phyloP scores from a whole-genome alignment of 1,140 invertebrate genomes.

The Mya arenaria region DNA sequence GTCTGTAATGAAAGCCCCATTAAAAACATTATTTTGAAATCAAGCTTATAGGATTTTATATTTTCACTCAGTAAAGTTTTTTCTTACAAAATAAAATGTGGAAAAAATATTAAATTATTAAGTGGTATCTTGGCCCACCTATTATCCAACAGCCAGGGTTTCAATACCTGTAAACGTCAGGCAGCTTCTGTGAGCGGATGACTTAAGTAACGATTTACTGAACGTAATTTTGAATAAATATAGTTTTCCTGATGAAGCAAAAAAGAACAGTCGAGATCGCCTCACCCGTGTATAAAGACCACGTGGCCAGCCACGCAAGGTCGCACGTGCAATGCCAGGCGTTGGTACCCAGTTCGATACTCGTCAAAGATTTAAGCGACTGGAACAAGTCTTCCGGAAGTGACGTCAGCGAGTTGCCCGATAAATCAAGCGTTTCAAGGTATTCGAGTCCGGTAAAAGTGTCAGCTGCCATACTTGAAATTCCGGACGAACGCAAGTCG shows the following conservation, averaged over 20 bases:
- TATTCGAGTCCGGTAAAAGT: not conserved
- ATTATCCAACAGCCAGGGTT: too few species aligned
- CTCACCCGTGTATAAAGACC: conserved; percentile 14
- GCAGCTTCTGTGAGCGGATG: too few species aligned
- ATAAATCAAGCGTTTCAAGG: not conserved
- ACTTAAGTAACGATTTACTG: too few species aligned
- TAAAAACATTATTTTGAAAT: not conserved
- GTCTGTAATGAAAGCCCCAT: not conserved
- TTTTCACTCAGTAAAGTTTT: too few species aligned
- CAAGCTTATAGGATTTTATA: not conserved
- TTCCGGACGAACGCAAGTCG: not conserved
- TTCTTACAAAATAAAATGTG: too few species aligned
- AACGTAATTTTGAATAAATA: too few species aligned
- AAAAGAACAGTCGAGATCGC: too few species aligned
- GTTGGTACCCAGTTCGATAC: conserved; percentile 5
- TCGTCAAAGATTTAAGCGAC: not conserved
- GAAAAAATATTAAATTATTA: too few species aligned
- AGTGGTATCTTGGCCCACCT: too few species aligned
- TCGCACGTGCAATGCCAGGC: conserved; percentile 24
- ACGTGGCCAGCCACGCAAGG: conserved; percentile 1
- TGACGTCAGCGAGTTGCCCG: conserved; percentile 6
- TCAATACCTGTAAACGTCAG: too few species aligned
- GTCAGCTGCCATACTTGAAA: not conserved
- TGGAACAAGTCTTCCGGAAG: not conserved
- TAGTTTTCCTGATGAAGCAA: not conserved